Evolutionary conservation across 2,888 invertebrate species (phyloP).

Genomic region (Cetonia aurata): DNA sequence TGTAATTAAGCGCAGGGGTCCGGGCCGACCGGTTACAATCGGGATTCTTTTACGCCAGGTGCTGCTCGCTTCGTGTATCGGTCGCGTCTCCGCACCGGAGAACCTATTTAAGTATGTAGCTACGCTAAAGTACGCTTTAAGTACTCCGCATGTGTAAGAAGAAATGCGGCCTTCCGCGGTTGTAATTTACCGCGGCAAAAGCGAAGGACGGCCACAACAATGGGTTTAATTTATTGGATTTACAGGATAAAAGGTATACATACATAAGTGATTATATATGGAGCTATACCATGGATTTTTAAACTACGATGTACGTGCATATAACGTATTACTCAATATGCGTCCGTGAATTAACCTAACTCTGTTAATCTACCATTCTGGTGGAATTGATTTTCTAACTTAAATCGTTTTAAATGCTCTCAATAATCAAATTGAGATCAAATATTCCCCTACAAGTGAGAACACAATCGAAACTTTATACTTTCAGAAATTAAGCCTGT

Average conservation of each 20-base stretch:
- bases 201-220: conserved; percentile 14
- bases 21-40: conserved; percentile 36
- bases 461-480: too few species aligned
- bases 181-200: conserved; percentile 19
- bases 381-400: too few species aligned
- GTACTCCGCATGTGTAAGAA: conserved; percentile 23
- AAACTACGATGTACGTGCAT: too few species aligned
- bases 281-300: too few species aligned
- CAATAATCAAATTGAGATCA: too few species aligned
- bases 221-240: neutral
- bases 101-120: conserved; percentile 19
- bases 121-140: conserved; percentile 11
- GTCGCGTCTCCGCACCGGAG: neutral
- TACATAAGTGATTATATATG: too few species aligned
- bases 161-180: conserved; percentile 26
- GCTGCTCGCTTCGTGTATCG: conserved; percentile 16
- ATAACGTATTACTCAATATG: neutral
- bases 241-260: too few species aligned
- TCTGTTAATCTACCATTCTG: too few species aligned
- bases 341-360: neutral
- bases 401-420: too few species aligned
- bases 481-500: too few species aligned
- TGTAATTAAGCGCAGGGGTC: conserved; percentile 47
- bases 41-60: conserved; percentile 39
- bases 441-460: too few species aligned